Conservation (phyloP, 2,888 invertebrate species). For the Allacma fusca region DNA sequence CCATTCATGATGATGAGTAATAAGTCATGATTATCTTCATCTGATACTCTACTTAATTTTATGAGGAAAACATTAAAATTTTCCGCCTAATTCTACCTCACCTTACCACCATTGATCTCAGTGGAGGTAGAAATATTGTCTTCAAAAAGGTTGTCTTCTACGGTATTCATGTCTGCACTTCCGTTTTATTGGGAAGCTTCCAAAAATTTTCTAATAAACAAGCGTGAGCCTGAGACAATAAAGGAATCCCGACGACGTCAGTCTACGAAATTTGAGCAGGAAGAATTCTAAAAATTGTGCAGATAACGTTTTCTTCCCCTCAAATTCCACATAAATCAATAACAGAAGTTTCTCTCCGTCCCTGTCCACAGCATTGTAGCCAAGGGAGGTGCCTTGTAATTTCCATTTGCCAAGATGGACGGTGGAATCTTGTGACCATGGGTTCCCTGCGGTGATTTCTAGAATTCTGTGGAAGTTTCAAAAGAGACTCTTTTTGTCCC, state of each 20-base stretch:
- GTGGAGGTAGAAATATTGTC: too few species aligned
- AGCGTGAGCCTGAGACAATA: not conserved
- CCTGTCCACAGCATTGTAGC: not conserved
- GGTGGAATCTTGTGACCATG: not conserved
- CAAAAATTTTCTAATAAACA: not conserved
- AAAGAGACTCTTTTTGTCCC: not conserved
- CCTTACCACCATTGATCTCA: too few species aligned
- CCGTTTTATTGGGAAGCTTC: not conserved
- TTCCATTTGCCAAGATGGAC: not conserved
- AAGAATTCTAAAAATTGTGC: not conserved
- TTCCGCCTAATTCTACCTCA: too few species aligned
- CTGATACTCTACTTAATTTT: constrained; percentile 19
- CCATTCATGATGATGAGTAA: constrained; percentile 6
- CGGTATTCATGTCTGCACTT: not conserved
- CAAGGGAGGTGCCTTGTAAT: not conserved
- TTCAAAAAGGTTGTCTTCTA: not conserved
- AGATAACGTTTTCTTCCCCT: constrained; percentile 9
- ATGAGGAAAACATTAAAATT: constrained; percentile 3
- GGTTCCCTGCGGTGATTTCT: not conserved
- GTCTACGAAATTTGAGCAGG: constrained; percentile 19
- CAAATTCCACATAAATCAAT: constrained; percentile 9
- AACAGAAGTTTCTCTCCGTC: constrained; percentile 13
- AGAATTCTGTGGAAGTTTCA: not conserved
- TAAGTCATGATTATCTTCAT: constrained; percentile 17
- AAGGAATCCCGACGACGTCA: not conserved